Conservation (phyloP, 1,140 invertebrate genomes). For the Trichoplusia ni region DNA sequence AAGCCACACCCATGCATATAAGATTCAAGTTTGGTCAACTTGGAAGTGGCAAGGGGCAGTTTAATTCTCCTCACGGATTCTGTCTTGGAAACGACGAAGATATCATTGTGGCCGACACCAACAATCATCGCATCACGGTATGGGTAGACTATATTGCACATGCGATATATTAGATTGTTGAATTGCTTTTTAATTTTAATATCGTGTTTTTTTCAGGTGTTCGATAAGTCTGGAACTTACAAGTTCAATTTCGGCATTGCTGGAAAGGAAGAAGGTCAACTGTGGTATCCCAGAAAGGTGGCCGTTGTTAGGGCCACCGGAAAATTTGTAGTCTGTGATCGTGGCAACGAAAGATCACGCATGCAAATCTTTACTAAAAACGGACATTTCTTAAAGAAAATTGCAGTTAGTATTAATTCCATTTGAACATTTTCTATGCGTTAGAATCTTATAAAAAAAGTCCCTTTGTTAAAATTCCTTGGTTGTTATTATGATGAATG, state of each 20-base stretch:
- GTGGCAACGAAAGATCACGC: conserved; percentile 96
- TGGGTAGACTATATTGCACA: conserved; percentile 19
- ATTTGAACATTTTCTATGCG: too few relatives aligned
- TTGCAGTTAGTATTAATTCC: conserved; percentile 83
- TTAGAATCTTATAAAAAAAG: too few relatives aligned
- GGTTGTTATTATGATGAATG: too few relatives aligned
- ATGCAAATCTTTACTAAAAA: conserved; percentile 98
- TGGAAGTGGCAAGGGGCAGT: conserved; percentile 94
- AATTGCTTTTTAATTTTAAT: neutral
- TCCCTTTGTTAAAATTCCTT: too few relatives aligned
- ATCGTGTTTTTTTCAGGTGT: conserved; percentile 85
- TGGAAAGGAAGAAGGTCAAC: conserved; percentile 96
- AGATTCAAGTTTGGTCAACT: conserved; percentile 96
- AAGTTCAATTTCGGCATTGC: conserved; percentile 95
- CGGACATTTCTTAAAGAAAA: conserved; percentile 95
- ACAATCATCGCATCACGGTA: conserved; percentile 97
- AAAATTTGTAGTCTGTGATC: conserved; percentile 97
- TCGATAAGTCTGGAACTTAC: conserved; percentile 93
- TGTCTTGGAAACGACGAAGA: conserved; percentile 97
- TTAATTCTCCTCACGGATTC: conserved; percentile 98
- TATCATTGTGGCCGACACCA: conserved; percentile 97
- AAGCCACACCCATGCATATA: conserved; percentile 92
- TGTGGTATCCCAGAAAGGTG: conserved; percentile 98
- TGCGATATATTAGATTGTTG: too few relatives aligned
- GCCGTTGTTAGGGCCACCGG: conserved; percentile 93